Percentiles rank a stretch among this genome's conserved stretches.
These are phyloP conservation scores for Lepus oiostolus DNA, from an alignment of 2,797 vertebrate species.

Conservation along the genomic window DNA sequence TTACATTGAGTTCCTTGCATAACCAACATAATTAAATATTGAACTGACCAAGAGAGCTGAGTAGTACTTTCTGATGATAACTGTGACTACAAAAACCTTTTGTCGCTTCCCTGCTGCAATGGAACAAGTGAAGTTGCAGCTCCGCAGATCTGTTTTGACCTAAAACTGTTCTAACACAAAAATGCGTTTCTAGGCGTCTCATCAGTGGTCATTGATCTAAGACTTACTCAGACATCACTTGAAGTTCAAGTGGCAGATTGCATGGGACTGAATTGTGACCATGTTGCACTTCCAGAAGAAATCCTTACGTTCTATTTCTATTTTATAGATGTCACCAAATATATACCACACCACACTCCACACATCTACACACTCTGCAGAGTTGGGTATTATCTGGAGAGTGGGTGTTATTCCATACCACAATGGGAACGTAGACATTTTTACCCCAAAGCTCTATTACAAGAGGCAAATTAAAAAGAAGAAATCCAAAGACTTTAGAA, in stretches of 20 bases:
- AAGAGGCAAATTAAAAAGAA: constrained; percentile 26
- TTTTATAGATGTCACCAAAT: not conserved
- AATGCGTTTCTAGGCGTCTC: not conserved
- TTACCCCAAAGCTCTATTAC: constrained; percentile 29
- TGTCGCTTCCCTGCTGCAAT: not conserved
- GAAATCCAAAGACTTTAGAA: not conserved
- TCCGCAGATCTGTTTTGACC: constrained; percentile 35
- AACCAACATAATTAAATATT: constrained; percentile 58
- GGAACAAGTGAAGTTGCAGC: not conserved
- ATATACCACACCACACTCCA: not conserved
- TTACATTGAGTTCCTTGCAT: constrained; percentile 18
- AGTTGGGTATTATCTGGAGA: not conserved
- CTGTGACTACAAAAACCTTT: constrained; percentile 20
- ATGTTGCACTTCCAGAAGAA: not conserved
- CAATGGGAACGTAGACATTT: not conserved
- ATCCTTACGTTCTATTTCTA: not conserved
- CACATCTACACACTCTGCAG: not conserved
- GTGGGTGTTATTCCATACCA: not conserved
- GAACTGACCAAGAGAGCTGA: constrained; percentile 47
- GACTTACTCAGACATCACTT: not conserved
- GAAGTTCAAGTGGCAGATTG: not conserved
- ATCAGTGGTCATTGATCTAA: not conserved
- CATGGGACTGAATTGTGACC: not conserved
- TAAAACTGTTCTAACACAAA: not conserved
- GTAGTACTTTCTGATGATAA: constrained; percentile 33